A percentile compares a stretch with the other conserved stretches of the same genome.
Evolutionary conservation across 37 sponge, comb jelly and placozoan species (phyloP).

Genomic region (Bolinopsis microptera): DNA sequence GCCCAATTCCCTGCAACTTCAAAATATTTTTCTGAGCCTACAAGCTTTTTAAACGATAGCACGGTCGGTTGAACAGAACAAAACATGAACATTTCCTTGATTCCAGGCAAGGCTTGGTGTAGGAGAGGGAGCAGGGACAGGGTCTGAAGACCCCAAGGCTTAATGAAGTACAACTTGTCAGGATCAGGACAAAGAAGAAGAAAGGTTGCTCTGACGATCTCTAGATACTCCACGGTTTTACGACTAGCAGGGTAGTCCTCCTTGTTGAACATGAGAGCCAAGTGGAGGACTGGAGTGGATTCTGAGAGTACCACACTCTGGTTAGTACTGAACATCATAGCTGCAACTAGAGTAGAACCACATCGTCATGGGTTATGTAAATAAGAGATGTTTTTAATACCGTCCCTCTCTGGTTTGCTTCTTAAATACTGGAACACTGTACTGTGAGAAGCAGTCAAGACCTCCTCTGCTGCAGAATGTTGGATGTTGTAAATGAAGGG

Average conservation of each 20-base stretch:
- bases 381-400: neutral
- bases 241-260: neutral
- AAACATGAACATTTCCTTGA: neutral
- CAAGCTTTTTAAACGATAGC: neutral
- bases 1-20: no score
- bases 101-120: neutral
- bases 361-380: neutral
- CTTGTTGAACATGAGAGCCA: neutral
- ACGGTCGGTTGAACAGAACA: neutral
- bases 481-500: neutral
- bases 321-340: neutral
- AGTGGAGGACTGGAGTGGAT: neutral
- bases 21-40: no score
- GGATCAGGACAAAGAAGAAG: neutral
- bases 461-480: neutral
- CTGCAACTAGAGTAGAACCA: neutral
- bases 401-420: neutral
- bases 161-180: neutral
- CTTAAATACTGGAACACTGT: neutral
- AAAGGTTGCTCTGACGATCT: neutral
- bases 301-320: neutral
- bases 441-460: neutral
- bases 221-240: neutral
- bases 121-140: neutral
- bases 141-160: neutral